Base-by-base conservation (phyloP, 1,140 invertebrate genomes). In the Drosophila suzukii region DNA sequence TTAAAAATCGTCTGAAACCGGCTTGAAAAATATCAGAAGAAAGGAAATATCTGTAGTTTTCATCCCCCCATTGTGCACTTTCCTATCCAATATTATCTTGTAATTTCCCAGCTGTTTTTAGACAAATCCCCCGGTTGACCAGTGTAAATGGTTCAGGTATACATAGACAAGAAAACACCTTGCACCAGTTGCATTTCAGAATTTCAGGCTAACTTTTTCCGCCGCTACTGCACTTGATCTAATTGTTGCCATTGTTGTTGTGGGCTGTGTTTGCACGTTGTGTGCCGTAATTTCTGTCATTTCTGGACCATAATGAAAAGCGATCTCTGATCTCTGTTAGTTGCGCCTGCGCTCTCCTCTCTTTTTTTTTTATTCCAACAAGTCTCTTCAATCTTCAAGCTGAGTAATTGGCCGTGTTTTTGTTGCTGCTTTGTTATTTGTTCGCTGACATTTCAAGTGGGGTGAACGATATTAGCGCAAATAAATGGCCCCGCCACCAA, bases 381-480 rank as follows among this genome's bases (percentile, higher is more conserved):
- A 24, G 60, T 39, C 51, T 49, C 49, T 32, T 51, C 55, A 15
- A 24, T 46, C 46, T 24, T n/a, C 13, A 41, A 38, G 68, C 72
- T 75, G 58, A 68, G 60, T 68, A 68, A 68, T 68, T 68, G 65
- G 60, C 60, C 47, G 24, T 58, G 74, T 49, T 75, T 24, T 67
- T 49, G 38, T 32, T 59, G 57, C 56, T 60, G 49, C 39, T 44
- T 47, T 76, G 57, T 77, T 70, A 56, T 67, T 73, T 76, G 71
- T 76, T 63, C 74, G 78, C 84, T 89, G 84, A 89, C 84, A 89
- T 89, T 84, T 89, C 73, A 81, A 89, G 84, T 89, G 84, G 84
- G 84, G 84, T 89, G 84, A 89, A 89, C 70, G 77, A 89, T 89
- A 89, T 89, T 89, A 89, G 84, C 77, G 80, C 83, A 89, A 88